Conservation (phyloP, 35 echinoderm and acorn worm genomes). For the Patiria miniata region DNA sequence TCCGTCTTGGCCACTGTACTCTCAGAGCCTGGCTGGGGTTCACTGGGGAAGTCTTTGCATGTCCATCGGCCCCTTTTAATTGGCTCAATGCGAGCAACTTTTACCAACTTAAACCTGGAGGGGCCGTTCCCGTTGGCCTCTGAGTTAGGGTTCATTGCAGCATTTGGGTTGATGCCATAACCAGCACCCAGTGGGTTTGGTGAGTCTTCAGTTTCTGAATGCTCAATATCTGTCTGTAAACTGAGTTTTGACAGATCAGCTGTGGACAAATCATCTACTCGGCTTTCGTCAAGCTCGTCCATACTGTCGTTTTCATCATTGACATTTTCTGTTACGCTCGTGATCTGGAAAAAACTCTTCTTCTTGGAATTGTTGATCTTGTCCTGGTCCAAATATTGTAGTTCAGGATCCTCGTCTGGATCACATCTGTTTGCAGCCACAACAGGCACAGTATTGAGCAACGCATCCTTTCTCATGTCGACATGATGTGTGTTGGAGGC, state of each 20-base stretch:
- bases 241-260: constrained; percentile 74
- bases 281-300: constrained; percentile 97
- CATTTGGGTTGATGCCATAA: background rate
- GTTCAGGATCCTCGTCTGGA: constrained; percentile 41
- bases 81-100: constrained; percentile 88
- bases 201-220: constrained; percentile 45
- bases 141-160: constrained; percentile 32
- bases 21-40: constrained; percentile 23
- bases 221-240: constrained; percentile 73
- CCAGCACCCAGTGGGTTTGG: constrained; percentile 32
- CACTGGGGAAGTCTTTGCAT: constrained; percentile 90
- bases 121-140: constrained; percentile 92
- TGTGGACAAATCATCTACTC: constrained; percentile 83
- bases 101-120: constrained; percentile 94
- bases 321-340: constrained; percentile 73
- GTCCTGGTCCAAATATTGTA: constrained; percentile 11
- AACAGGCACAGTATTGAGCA: background rate
- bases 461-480: background rate
- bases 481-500: background rate
- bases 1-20: constrained; percentile 15
- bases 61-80: constrained; percentile 93
- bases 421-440: constrained; percentile 37
- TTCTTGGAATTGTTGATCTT: constrained; percentile 46
- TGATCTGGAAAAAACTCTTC: constrained; percentile 97
- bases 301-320: constrained; percentile 89